Evolutionary conservation across 2,113 vertebrate species (phyloP).

Genomic region (Gnathonemus longibarbis): DNA sequence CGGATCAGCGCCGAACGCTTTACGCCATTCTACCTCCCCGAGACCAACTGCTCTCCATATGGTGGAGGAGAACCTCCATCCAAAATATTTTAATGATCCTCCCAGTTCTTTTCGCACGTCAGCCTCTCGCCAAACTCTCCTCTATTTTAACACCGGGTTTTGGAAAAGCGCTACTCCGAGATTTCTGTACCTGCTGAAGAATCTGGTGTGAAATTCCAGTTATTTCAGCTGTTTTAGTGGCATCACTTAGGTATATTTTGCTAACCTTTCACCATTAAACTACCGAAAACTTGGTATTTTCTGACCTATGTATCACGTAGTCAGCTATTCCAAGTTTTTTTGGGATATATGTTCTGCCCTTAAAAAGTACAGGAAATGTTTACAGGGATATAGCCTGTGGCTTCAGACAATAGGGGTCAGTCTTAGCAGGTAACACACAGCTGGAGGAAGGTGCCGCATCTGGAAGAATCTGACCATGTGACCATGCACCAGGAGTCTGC

Average conservation of each 20-base stretch:
- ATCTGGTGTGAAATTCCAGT: neutral
- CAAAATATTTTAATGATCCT: slow-evolving; percentile 12
- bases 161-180: neutral
- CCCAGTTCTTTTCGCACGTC: neutral
- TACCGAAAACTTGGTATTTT: neutral
- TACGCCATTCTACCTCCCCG: neutral
- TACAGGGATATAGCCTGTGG: neutral
- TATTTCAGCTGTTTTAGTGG: neutral
- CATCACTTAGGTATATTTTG: neutral
- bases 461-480: neutral
- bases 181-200: neutral
- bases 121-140: neutral
- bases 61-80: neutral
- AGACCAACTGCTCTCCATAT: slow-evolving; percentile 24
- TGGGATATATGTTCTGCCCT: neutral
- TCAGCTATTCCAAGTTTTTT: neutral
- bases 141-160: neutral
- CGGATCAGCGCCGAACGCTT: neutral
- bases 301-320: neutral
- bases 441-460: neutral
- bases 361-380: neutral
- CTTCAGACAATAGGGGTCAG: neutral
- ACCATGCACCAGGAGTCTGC: neutral
- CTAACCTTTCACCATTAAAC: neutral
- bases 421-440: neutral